A percentile compares a stretch with the other conserved stretches of the same genome.
phyloP scores from a whole-genome alignment of 2,888 invertebrate species.

The Entomobrya multifasciata region DNA sequence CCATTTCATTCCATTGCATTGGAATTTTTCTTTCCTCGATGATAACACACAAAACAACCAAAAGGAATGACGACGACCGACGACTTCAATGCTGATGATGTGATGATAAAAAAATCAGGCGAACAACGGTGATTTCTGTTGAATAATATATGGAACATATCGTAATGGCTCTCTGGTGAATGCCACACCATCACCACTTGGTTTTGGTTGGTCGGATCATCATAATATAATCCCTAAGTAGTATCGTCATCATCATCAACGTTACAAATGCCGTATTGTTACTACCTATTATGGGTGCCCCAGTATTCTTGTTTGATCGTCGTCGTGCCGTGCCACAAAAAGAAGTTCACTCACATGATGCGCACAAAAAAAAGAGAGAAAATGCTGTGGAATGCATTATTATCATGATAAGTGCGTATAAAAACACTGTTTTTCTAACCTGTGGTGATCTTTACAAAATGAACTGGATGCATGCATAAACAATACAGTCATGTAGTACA shows the following conservation, averaged over 20 bases:
- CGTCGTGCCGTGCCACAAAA: slow-evolving; percentile 35
- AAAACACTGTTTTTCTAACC: slow-evolving; percentile 55
- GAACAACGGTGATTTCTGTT: slow-evolving; percentile 52
- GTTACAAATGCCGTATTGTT: slow-evolving; percentile 41
- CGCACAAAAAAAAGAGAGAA: background rate
- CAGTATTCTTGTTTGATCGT: slow-evolving; percentile 15
- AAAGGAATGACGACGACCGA: slow-evolving; percentile 22
- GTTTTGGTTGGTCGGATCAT: background rate
- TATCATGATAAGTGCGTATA: slow-evolving; percentile 43
- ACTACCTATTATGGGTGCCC: slow-evolving; percentile 62
- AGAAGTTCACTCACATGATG: background rate
- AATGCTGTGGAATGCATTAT: slow-evolving; percentile 26
- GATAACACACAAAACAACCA: slow-evolving; percentile 47
- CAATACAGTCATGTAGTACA: slow-evolving; percentile 17
- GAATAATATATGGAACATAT: slow-evolving; percentile 65
- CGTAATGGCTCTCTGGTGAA: slow-evolving; percentile 31
- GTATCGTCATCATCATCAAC: slow-evolving; percentile 44
- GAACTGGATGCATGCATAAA: slow-evolving; percentile 47
- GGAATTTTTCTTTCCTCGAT: slow-evolving; percentile 54
- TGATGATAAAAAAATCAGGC: slow-evolving; percentile 28
- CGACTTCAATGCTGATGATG: slow-evolving; percentile 17
- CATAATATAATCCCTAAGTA: slow-evolving; percentile 33
- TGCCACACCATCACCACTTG: background rate
- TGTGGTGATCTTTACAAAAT: slow-evolving; percentile 54
- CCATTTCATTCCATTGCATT: slow-evolving; percentile 33